phyloP scores from a whole-genome alignment of 1,140 invertebrate genomes.

The Thaumetopoea pityocampa region DNA sequence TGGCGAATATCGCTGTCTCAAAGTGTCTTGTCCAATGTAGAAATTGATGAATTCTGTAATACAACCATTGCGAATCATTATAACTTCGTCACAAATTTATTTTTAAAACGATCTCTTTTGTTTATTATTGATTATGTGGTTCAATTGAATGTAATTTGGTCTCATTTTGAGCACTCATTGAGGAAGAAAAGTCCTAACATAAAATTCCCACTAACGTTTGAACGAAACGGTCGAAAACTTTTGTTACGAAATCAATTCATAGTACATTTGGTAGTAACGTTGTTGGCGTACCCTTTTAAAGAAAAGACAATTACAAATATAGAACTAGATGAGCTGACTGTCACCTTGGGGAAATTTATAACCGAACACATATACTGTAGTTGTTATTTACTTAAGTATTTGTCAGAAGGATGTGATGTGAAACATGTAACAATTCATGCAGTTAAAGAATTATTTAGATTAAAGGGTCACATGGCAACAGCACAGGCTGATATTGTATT shows the following conservation, averaged over 20 bases:
- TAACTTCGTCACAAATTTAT: constrained; percentile 12
- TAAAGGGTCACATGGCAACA: constrained; percentile 17
- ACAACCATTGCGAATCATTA: not conserved
- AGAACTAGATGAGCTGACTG: constrained; percentile 8
- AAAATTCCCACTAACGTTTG: constrained; percentile 13
- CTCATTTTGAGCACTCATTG: constrained; percentile 11
- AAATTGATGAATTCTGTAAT: constrained; percentile 9
- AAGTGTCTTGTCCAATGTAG: too few relatives aligned
- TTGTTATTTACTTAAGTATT: constrained; percentile 9
- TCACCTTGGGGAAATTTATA: constrained; percentile 12
- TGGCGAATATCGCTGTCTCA: not conserved
- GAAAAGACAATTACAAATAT: too few relatives aligned
- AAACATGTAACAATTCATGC: constrained; percentile 11
- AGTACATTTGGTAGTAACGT: too few relatives aligned
- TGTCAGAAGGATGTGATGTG: constrained; percentile 14
- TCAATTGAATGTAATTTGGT: constrained; percentile 21
- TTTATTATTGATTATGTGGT: constrained; percentile 13
- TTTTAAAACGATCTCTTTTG: constrained; percentile 13
- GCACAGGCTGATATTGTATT: constrained; percentile 22
- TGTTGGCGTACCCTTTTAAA: too few relatives aligned
- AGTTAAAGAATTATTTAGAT: constrained; percentile 17
- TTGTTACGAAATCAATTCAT: constrained; percentile 20
- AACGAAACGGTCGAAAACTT: constrained; percentile 22
- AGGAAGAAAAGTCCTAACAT: not conserved
- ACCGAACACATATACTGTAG: constrained; percentile 22